Conservation (phyloP, 1,140 invertebrate genomes). For the Wiebesia pumilae region DNA sequence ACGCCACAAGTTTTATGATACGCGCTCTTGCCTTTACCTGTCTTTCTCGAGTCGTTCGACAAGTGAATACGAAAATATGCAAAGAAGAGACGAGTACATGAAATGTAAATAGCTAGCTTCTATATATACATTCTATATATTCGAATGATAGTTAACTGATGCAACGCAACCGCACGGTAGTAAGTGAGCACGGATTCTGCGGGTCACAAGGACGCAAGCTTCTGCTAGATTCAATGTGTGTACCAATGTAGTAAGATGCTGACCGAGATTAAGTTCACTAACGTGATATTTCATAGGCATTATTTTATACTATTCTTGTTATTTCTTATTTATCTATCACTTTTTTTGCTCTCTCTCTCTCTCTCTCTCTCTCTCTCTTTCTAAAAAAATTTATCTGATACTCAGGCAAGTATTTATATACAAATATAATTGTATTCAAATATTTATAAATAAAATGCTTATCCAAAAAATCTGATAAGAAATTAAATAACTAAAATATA, state of each 20-base stretch:
- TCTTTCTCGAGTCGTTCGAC: neutral
- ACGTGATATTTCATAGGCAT: neutral
- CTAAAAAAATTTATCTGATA: no score
- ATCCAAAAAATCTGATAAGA: no score
- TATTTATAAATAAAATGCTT: no score
- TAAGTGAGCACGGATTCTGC: constrained; percentile 14
- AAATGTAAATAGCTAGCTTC: no score
- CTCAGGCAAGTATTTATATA: no score
- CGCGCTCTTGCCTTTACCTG: neutral
- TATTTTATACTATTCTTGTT: neutral
- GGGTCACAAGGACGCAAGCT: neutral
- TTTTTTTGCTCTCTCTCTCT: neutral
- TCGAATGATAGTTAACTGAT: constrained; percentile 19
- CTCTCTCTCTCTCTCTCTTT: neutral
- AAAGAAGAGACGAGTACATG: constrained; percentile 21
- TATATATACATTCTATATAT: no score
- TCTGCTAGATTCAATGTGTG: neutral
- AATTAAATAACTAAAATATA: no score
- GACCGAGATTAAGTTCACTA: neutral
- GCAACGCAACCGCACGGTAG: neutral
- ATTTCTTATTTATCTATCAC: neutral
- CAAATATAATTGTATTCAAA: no score
- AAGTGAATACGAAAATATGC: constrained; percentile 25
- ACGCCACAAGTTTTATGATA: constrained; percentile 15
- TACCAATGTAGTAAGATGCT: neutral